phyloP scores from a whole-genome alignment of 2,113 vertebrate species.

The Turnix velox region DNA sequence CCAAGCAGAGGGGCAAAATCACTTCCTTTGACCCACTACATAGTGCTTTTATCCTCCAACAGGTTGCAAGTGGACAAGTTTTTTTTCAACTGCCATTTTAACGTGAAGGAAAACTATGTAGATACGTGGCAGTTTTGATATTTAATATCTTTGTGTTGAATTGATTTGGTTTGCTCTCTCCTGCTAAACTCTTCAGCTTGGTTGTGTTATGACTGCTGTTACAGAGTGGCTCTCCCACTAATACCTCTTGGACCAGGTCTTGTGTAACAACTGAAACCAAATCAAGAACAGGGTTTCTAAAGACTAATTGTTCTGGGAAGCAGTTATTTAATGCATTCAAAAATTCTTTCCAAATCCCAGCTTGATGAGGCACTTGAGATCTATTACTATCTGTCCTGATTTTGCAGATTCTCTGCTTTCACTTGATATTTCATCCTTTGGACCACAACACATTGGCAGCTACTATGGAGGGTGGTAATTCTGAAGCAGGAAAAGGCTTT shows the following conservation, averaged over 20 bases:
- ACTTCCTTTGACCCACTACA: no score
- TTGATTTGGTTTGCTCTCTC: not conserved
- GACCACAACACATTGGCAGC: not conserved
- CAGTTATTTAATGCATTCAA: not conserved
- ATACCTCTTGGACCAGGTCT: not conserved
- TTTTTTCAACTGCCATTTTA: not conserved
- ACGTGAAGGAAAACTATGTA: not conserved
- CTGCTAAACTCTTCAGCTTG: not conserved
- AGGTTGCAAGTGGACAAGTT: not conserved
- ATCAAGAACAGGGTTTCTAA: conserved; percentile 3
- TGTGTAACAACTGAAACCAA: conserved; percentile 6
- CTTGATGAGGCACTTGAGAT: not conserved
- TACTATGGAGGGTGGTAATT: not conserved
- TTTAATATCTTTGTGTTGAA: not conserved
- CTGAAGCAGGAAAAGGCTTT: not conserved
- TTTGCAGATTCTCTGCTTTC: not conserved
- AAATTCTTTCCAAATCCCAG: not conserved
- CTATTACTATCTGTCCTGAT: not conserved
- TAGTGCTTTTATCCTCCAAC: not conserved
- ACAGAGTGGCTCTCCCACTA: not conserved
- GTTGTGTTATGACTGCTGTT: not conserved
- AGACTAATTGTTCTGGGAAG: conserved; percentile 3
- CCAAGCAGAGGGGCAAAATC: no score
- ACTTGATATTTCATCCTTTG: not conserved
- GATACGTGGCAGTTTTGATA: not conserved